Percentiles rank a stretch among this genome's conserved stretches.
Conservation (phyloP, 2,888 invertebrate genomes). For the Apotomis turbidana region DNA sequence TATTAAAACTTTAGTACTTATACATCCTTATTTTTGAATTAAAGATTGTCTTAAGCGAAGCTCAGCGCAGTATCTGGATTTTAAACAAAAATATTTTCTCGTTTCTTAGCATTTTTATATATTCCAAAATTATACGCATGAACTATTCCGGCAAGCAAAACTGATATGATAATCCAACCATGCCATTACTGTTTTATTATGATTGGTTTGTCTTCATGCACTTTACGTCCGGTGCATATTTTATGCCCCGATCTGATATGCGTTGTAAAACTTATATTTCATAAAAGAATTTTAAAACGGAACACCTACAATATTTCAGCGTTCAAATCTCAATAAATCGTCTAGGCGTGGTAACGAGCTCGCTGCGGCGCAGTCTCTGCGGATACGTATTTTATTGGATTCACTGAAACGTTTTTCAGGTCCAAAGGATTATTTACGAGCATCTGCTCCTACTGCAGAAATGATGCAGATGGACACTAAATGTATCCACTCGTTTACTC, state of each 20-base stretch:
- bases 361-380: slow-evolving; percentile 82
- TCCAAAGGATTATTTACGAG: slow-evolving; percentile 83
- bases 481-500: slow-evolving; percentile 7
- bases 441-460: slow-evolving; percentile 78
- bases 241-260: not conserved
- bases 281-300: slow-evolving; percentile 78
- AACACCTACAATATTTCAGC: slow-evolving; percentile 82
- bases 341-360: slow-evolving; percentile 83
- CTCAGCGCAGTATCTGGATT: too few species aligned
- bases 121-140: too few species aligned
- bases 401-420: slow-evolving; percentile 83
- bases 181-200: not conserved
- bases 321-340: slow-evolving; percentile 84
- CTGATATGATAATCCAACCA: not conserved
- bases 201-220: not conserved
- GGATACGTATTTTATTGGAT: slow-evolving; percentile 84
- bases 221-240: not conserved
- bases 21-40: too few species aligned
- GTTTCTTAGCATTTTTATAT: too few species aligned
- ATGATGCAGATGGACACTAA: slow-evolving; percentile 79
- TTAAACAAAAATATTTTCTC: too few species aligned
- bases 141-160: not conserved
- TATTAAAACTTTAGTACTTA: too few species aligned
- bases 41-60: too few species aligned
- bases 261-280: slow-evolving; percentile 59